Base-by-base conservation (phyloP, 2,797 vertebrate species). In the Crenichthys baileyi region DNA sequence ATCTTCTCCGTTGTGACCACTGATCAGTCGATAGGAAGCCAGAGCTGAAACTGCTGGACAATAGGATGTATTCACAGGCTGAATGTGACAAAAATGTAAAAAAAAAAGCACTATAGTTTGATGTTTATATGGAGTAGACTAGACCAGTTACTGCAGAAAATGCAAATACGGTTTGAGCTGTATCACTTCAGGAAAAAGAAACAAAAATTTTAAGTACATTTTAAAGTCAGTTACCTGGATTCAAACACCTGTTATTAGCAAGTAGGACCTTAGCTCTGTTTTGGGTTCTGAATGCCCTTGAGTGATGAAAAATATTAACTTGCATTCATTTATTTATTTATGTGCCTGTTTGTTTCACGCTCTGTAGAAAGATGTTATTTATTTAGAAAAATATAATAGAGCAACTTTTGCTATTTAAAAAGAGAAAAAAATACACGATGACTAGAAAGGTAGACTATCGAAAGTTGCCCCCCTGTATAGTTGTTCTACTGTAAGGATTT, bases 281-380 rank as follows among this genome's bases (percentile, higher is more conserved):
- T 55, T 53, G 2, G 60, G 79, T 24, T 9, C 26, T 8, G 16
- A 78, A 55, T 63, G 46, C 56, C 70, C 70, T 24, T 72, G 8
- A 55, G 44, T 53, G 50, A 68, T 46, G 13, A 31, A 61, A 58
- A 36, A 74, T 26, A 16, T 18, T 22, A 24, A 46, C 26, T 44
- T 70, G 4, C 29, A n/a, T 83, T 88, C 20, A 63, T 79, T 75
- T 36, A 83, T 79, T 75, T 36, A 83, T 79, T 77, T 22, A 29
- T 13, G 29, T 77, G 71, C 76, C 76, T 55, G 72, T 80, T 82
- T 18, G 53, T 77, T 79, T 50, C 18, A 70, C 72, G 44, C 7
- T 73, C 74, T 68, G 65, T 7, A 73, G 39, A 81, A 58, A 75
- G 29, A 80, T 50, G 39, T 53, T 0, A n/a, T 75, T 36, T 31